These are phyloP conservation scores for Polyodon spathula DNA, from an alignment of 2,113 vertebrate genomes.

Conservation along the genomic window DNA sequence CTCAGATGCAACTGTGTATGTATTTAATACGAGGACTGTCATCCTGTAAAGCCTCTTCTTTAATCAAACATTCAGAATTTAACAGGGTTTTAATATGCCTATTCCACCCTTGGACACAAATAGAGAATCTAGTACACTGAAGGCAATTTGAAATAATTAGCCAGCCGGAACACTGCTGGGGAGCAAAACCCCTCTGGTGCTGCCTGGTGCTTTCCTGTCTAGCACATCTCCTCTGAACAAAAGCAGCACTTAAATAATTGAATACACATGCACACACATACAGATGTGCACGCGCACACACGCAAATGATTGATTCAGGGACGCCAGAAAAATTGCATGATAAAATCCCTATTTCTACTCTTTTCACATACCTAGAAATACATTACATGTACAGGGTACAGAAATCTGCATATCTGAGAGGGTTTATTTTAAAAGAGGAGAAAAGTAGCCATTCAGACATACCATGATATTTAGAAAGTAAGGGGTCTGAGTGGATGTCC, in stretches of 20 bases:
- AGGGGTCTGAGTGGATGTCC: too few relatives aligned
- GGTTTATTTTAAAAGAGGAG: too few relatives aligned
- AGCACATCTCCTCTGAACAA: not conserved
- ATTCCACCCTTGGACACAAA: not conserved
- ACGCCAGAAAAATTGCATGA: too few relatives aligned
- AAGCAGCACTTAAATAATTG: conserved; percentile 1
- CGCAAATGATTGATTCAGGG: too few relatives aligned
- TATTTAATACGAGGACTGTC: not conserved
- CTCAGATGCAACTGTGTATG: not conserved
- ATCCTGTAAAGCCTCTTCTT: not conserved
- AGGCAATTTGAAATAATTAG: conserved; percentile 5
- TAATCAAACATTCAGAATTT: conserved; percentile 10
- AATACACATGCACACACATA: not conserved
- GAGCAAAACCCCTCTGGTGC: not conserved
- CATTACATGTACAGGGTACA: too few relatives aligned
- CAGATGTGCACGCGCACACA: too few relatives aligned
- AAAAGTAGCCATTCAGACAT: too few relatives aligned
- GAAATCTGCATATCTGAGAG: too few relatives aligned
- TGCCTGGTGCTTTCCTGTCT: not conserved
- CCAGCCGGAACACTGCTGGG: not conserved
- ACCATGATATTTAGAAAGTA: too few relatives aligned
- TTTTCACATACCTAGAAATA: too few relatives aligned
- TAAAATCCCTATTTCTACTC: too few relatives aligned
- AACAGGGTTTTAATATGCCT: conserved; percentile 7
- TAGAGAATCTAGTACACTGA: not conserved